These are phyloP conservation scores for Apostichopus leukothele DNA, from an alignment of 53 echinoderm and acorn worm species.

Conservation along the genomic window DNA sequence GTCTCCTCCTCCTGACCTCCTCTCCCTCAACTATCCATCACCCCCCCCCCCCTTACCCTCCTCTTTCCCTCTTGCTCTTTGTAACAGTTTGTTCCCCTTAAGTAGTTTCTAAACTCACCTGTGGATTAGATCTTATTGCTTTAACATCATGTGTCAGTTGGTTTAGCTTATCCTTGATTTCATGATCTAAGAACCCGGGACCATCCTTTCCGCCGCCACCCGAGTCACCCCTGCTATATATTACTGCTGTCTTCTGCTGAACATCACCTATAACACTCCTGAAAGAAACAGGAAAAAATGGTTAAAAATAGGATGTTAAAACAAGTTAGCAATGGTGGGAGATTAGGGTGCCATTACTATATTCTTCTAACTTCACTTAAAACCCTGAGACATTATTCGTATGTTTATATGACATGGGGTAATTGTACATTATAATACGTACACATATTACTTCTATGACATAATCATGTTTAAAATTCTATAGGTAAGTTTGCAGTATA, in stretches of 20 bases:
- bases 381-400: neutral
- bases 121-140: constrained; percentile 61
- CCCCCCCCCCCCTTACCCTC: too few species aligned
- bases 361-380: neutral
- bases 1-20: too few species aligned
- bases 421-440: too few species aligned
- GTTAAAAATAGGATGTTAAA: too few species aligned
- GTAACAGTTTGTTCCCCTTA: too few species aligned
- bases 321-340: neutral
- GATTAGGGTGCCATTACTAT: neutral
- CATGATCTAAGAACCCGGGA: constrained; percentile 68
- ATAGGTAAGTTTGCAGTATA: too few species aligned
- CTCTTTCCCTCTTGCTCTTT: too few species aligned
- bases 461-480: too few species aligned
- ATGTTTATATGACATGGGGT: too few species aligned
- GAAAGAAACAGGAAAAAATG: neutral
- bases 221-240: constrained; percentile 64
- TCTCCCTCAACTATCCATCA: too few species aligned
- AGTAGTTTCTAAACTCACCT: constrained; percentile 53
- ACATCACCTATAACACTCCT: constrained; percentile 89
- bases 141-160: constrained; percentile 65
- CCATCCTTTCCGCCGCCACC: constrained; percentile 44
- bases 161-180: constrained; percentile 80
- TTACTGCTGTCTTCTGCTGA: constrained; percentile 75
- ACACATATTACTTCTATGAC: too few species aligned